Conservation (phyloP, 2,797 vertebrate genomes). For the Eptatretus atami region DNA sequence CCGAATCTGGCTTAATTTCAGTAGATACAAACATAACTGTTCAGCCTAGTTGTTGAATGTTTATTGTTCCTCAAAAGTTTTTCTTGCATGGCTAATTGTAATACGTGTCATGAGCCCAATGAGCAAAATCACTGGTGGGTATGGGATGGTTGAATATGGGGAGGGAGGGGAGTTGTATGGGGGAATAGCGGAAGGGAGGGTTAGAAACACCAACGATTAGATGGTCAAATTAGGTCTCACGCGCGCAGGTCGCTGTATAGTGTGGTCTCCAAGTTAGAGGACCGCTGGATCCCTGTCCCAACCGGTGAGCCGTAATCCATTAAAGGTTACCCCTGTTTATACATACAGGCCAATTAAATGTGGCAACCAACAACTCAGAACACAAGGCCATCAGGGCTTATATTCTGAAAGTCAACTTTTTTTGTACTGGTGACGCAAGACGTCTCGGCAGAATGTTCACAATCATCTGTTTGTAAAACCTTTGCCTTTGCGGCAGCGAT, state of each 20-base stretch:
- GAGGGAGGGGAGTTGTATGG: neutral
- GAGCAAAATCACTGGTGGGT: neutral
- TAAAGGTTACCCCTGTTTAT: constrained; percentile 73
- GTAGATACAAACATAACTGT: too few relatives aligned
- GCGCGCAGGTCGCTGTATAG: constrained; percentile 94
- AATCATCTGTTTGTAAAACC: constrained; percentile 97
- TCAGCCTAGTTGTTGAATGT: too few relatives aligned
- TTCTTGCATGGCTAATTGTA: too few relatives aligned
- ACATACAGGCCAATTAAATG: too few relatives aligned
- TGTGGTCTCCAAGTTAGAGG: constrained; percentile 94
- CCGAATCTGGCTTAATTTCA: too few relatives aligned
- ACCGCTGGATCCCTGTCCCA: constrained; percentile 92
- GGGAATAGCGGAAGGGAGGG: neutral
- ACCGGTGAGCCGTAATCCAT: constrained; percentile 83
- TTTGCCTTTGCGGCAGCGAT: constrained; percentile 59
- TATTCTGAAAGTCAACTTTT: too few relatives aligned
- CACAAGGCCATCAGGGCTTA: too few relatives aligned
- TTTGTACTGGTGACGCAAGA: neutral
- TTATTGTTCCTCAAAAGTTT: too few relatives aligned
- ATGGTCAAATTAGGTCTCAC: constrained; percentile 19
- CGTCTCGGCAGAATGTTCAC: neutral
- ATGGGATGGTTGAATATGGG: too few relatives aligned
- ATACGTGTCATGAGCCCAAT: too few relatives aligned
- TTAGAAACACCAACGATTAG: neutral
- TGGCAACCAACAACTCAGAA: too few relatives aligned